A percentile compares a stretch with the other conserved stretches of the same genome.
Conservation (phyloP, 1,140 invertebrate species). For the Drosophila suzukii region DNA sequence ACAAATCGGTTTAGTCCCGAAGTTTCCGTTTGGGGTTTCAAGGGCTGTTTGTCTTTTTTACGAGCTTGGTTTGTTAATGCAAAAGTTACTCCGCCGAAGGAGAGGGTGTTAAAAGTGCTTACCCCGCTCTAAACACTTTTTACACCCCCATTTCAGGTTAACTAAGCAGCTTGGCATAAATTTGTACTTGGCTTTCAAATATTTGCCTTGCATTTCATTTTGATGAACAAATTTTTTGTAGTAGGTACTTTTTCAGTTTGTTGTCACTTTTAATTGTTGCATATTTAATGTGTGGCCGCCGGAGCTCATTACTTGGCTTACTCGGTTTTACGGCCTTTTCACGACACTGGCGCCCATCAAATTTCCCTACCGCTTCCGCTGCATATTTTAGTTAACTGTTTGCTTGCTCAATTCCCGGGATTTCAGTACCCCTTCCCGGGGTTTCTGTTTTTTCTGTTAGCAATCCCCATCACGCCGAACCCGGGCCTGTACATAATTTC, state of each 20-base stretch:
- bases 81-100: constrained; percentile 49
- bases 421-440: constrained; percentile 14
- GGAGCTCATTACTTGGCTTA: constrained; percentile 56
- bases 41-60: constrained; percentile 68
- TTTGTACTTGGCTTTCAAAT: constrained; percentile 61
- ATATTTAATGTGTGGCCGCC: constrained; percentile 64
- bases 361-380: constrained; percentile 47
- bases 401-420: constrained; percentile 36
- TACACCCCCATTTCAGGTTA: background rate
- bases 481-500: constrained; percentile 57
- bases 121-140: background rate
- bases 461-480: constrained; percentile 50
- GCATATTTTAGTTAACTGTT: constrained; percentile 75
- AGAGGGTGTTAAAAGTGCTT: constrained; percentile 54
- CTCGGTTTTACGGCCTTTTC: constrained; percentile 68
- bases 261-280: constrained; percentile 78
- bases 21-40: constrained; percentile 36
- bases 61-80: constrained; percentile 61
- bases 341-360: constrained; percentile 53
- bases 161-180: constrained; percentile 53
- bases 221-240: constrained; percentile 62
- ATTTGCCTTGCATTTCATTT: constrained; percentile 61
- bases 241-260: constrained; percentile 47
- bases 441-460: constrained; percentile 11
- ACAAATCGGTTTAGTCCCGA: constrained; percentile 62